Evolutionary conservation across 2,888 invertebrate genomes (phyloP).

Genomic region (Sialis fuliginosa): DNA sequence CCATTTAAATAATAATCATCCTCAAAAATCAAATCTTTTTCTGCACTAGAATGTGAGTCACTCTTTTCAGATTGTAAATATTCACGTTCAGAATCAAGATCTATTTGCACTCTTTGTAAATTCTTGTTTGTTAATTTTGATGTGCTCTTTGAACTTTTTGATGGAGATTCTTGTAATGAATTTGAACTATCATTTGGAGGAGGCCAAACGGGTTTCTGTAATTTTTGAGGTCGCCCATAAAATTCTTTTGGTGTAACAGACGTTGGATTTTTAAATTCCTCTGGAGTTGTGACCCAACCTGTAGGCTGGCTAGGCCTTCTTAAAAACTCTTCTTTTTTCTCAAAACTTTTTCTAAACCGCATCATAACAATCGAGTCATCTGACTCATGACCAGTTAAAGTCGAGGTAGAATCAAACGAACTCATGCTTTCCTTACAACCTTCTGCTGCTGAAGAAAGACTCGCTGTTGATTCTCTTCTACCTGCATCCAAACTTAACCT

Average conservation of each 20-base stretch:
- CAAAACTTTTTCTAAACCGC: slow-evolving; percentile 65
- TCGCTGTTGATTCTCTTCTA: slow-evolving; percentile 40
- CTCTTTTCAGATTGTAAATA: slow-evolving; percentile 9
- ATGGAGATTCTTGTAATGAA: slow-evolving; percentile 25
- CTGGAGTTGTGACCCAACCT: slow-evolving; percentile 33
- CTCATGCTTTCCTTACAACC: slow-evolving; percentile 50
- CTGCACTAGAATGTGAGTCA: too few relatives aligned
- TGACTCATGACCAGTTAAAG: slow-evolving; percentile 44
- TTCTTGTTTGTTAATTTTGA: slow-evolving; percentile 26
- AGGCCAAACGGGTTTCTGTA: slow-evolving; percentile 35
- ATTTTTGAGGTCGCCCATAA: slow-evolving; percentile 61
- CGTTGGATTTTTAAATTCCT: slow-evolving; percentile 18
- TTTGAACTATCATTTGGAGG: slow-evolving; percentile 12
- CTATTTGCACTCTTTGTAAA: slow-evolving; percentile 28
- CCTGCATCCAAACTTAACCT: slow-evolving; percentile 27
- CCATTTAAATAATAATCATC: too few relatives aligned
- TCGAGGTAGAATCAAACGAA: slow-evolving; percentile 49
- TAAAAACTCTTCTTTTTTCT: slow-evolving; percentile 80
- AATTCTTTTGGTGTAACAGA: slow-evolving; percentile 45
- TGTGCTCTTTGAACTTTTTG: slow-evolving; percentile 20
- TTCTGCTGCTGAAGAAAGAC: slow-evolving; percentile 38
- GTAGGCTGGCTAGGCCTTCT: slow-evolving; percentile 51
- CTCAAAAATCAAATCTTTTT: too few relatives aligned
- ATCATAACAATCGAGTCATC: slow-evolving; percentile 58
- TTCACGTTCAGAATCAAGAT: slow-evolving; percentile 26